Evolutionary conservation across 2,797 vertebrate genomes (phyloP).

Genomic region (Gymnoscopelus braueri): DNA sequence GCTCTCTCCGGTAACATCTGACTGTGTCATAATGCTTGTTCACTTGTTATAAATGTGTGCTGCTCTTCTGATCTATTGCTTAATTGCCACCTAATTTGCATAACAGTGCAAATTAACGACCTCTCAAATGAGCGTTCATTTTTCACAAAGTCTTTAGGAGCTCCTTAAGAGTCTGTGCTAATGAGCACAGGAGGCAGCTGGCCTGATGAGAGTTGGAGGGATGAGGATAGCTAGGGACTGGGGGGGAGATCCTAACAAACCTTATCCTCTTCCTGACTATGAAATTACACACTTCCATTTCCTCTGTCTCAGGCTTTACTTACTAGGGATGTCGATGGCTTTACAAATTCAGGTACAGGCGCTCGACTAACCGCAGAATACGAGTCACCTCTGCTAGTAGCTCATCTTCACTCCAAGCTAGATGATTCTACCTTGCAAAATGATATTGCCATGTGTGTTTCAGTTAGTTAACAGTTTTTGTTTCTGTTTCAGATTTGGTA

Average conservation of each 20-base stretch:
- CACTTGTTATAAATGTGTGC: slow-evolving; percentile 86
- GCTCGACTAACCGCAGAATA: slow-evolving; percentile 5
- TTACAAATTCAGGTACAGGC: slow-evolving; percentile 30
- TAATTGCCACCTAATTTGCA: slow-evolving; percentile 91
- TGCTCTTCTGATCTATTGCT: slow-evolving; percentile 86
- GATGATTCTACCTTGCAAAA: neutral
- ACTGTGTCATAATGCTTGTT: slow-evolving; percentile 85
- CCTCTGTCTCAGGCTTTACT: slow-evolving; percentile 33
- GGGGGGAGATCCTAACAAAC: slow-evolving; percentile 67
- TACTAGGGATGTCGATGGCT: slow-evolving; percentile 19
- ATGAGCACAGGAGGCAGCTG: slow-evolving; percentile 87
- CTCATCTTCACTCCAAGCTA: neutral
- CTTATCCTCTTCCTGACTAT: slow-evolving; percentile 69
- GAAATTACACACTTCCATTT: slow-evolving; percentile 63
- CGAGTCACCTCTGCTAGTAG: neutral
- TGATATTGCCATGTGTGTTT: neutral
- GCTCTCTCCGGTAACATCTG: slow-evolving; percentile 75
- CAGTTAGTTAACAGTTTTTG: neutral
- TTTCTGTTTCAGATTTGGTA: neutral
- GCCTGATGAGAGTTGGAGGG: slow-evolving; percentile 83
- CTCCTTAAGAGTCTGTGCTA: slow-evolving; percentile 88
- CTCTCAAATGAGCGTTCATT: slow-evolving; percentile 90
- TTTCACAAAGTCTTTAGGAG: slow-evolving; percentile 92
- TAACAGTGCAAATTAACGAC: slow-evolving; percentile 91
- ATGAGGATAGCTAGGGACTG: slow-evolving; percentile 58